Evolutionary conservation across 2,888 invertebrate genomes (phyloP), one percentile per base, ranked within the genome.

Genomic region (Pterobdella sp.): DNA sequence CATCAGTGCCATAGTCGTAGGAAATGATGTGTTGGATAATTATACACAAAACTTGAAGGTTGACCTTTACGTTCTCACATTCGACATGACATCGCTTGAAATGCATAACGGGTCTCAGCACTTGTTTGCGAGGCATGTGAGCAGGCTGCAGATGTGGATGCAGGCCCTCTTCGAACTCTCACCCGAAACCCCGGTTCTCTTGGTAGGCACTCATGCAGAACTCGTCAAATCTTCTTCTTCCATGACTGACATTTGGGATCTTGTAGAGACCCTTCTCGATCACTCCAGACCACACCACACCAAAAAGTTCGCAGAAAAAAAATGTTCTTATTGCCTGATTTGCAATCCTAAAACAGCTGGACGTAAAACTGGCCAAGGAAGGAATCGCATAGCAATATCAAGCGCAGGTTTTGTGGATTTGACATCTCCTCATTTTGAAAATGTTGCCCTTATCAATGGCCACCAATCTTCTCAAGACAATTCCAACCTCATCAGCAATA

Each of bases 151-250:
- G 71, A 77, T 77, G 77, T 78, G 78, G 78, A 68, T 78, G 49
- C 78, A 78, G 68, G 76, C 78, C 0, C 75, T 78, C n/a, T 78
- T 76, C 69, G 78, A 78, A 68, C 72, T 77, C 32, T 72, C 77
- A 18, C 78, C 78, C 1, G 76, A 78, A 35, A 78, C 77, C 10
- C 78, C 78, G 1, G 78, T 78, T 22, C 72, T 78, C 29, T 69
- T 78, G 31, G 78, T 78, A 22, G 78, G 78, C 49, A 78, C 78
- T 22, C 78, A 78, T 63, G 78, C 78, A 14, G 78, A 78, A 42
- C 72, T 76, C n/a, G 78, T 78, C 71, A 77, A 77, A 37, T 74
- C 78, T 14, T 74, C 77, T 72, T 76, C 77, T 3, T 76, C 77
- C 3, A 77, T 76, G 72, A 60, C 66, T n/a, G 78, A 78, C 68